Evolutionary conservation across 2,797 vertebrate genomes (phyloP), one percentile per base, ranked within the genome.

Genomic region (Notoglanidium macrostoma): DNA sequence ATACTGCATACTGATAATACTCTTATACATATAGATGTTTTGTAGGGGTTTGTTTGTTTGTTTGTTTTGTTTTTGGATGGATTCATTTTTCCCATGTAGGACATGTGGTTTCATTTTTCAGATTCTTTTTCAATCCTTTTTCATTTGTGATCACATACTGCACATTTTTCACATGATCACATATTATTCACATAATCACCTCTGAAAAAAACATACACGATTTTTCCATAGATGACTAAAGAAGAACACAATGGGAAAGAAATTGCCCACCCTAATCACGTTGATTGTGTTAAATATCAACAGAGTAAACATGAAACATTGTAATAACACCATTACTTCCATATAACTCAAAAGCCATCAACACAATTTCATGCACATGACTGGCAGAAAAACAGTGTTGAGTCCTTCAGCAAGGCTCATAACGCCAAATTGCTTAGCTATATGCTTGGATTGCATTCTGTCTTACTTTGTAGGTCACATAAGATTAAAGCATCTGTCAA

Each of bases 391-490:
- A 80, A 80, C 23, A 54, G 49, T 32, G 7, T 19, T 78, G 74
- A 78, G 51, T 8, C 70, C 70, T 46, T 46, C 7, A 74, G 49
- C 74, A 77, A 77, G 74, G 49, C 49, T 29, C 7, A 11, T 21
- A 57, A 35, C 4, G 21, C 15, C 21, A 57, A 54, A 54, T 19
- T 14, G 10, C 29, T 78, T 35, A 12, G 29, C 54, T 9, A 59
- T 21, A 79, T 59, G 51, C 11, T 23, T 59, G 32, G 32, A 59
- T 19, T 32, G 44, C 15, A 65, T 82, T 21, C 44, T 51, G 23
- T 67, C 59, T 65, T 82, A 19, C 10, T 65, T 49, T 82, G 61
- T 67, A 82, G 44, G 40, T 21, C 80, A 82, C 61, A 82, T 82
- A 11, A 67, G 44, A 67, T 82, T 40, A 29, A 82, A 82, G 79